Evolutionary conservation across 1,140 invertebrate species (phyloP).

Genomic region (Orchestia grillus): DNA sequence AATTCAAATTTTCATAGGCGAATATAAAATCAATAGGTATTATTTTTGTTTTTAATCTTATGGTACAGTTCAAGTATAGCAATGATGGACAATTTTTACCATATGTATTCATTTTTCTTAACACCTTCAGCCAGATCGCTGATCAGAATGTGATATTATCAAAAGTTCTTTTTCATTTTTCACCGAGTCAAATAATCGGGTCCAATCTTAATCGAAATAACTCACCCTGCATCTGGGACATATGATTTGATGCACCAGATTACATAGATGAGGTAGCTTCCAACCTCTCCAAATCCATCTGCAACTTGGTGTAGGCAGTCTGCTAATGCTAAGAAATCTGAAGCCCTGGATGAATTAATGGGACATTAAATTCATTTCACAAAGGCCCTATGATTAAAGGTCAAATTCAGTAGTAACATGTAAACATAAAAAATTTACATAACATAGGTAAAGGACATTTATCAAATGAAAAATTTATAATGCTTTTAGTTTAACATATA

Average conservation of each 20-base stretch:
- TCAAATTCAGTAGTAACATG: not conserved
- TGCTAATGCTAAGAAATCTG: not conserved
- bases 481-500: too few relatives aligned
- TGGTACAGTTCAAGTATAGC: too few relatives aligned
- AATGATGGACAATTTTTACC: too few relatives aligned
- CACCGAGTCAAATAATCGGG: too few relatives aligned
- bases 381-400: not conserved
- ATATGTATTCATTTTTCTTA: too few relatives aligned
- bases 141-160: too few relatives aligned
- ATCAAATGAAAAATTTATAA: not conserved
- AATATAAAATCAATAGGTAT: too few relatives aligned
- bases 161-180: too few relatives aligned
- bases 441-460: too few relatives aligned
- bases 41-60: too few relatives aligned
- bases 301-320: constrained; percentile 5
- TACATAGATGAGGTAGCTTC: not conserved
- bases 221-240: constrained; percentile 35
- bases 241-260: constrained; percentile 38
- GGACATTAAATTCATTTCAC: not conserved
- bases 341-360: not conserved
- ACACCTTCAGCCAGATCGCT: too few relatives aligned
- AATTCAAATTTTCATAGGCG: too few relatives aligned
- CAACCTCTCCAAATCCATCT: constrained; percentile 16
- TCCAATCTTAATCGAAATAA: not conserved
- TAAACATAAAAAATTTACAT: not conserved